Base-by-base conservation (phyloP, 2,797 vertebrate genomes). In the Otolemur crassicaudatus region DNA sequence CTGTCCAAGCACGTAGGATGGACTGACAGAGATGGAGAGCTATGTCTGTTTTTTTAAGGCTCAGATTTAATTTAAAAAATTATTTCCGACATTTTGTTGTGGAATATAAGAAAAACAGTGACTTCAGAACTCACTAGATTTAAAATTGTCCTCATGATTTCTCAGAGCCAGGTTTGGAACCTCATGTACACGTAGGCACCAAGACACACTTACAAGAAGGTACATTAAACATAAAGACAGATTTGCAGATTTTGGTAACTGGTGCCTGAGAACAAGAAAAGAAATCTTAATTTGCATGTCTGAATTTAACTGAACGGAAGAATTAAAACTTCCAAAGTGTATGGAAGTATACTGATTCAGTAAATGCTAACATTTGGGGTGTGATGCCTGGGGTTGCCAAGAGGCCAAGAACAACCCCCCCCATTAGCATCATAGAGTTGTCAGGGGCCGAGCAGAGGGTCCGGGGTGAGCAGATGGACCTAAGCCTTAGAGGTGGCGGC, bases 361-460 rank as follows among this genome's bases (percentile, higher is more conserved):
- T 9, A 63, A 73, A 75, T 34, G 61, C 34, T 63, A 4, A 20
- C 22, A n/a, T 40, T 53, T 3, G 7, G 13, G 61, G 6, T 23
- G 4, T 7, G 4, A n/a, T 0, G 0, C 40, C 61, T 40, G 25
- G 6, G 31, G 49, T 12, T 17, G 7, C 49, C 14, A 2, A 14
- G 40, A 34, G 29, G 34, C 0, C 25, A 17, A 58, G 49, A 11
- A 17, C 23, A 40, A 4, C 49, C 8, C 2, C 0, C 23, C n/a
- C 29, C 0, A 1, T 27, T 4, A 14, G 7, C n/a, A 1, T 29
- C 1, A 7, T 67, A 7, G 75, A 0, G 0, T 1, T 0, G 6
- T 11, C 19, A 0, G 0, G 0, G 0, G 61, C 14, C 11, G 0
- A 0, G 29, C 10, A 7, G 58, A 19, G 0, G 34, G 70, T 31